Base-by-base conservation (phyloP, 2,113 vertebrate species). In the Oxygymnocypris stewartii region DNA sequence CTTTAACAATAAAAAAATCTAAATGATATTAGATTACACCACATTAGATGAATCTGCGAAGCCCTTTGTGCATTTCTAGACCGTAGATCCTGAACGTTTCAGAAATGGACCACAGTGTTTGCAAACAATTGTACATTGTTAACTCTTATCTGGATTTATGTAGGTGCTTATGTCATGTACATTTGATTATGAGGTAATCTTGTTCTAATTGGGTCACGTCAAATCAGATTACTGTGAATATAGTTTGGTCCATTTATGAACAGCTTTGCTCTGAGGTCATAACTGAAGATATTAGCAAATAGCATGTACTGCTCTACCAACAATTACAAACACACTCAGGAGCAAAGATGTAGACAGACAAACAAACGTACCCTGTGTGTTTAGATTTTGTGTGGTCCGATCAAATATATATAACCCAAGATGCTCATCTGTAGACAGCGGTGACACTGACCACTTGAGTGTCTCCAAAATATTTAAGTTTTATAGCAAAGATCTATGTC, bases 391-490 rank as follows among this genome's bases (percentile, higher is more conserved):
- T 75, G 71, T 76, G 47, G 59, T 44, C 80, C 69, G 57, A 59
- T 85, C 73, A 85, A 77, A 67, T 86, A 16, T 82, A n/a, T 40
- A 54, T 79, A 86, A 67, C 40, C 42, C 12, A 47, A 63, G 57
- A 82, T 25, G 47, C 81, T 83, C 25, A 75, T 79, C 20, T 67
- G 13, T 40, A 67, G 77, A 37, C 57, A 44, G 63, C 69, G 44
- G 67, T 75, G 67, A 81, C 85, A 57, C 35, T 42, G 54, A 75
- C n/a, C 76, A 76, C 88, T 88, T 69, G 57, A 84, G 85, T 2
- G 31, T 84, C 79, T 59, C 47, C 81, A 86, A 88, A 88, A 88
- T 79, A 88, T 80, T 86, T 84, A 65, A 65, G 67, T 71, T 59
- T 57, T 16, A 75, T 35, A 31, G 31, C 42, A 9, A 54, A 25